Percentiles rank a stretch among this genome's conserved stretches.
Evolutionary conservation across 1,140 invertebrate species (phyloP).

Genomic region (Schlechtendalia chinensis): DNA sequence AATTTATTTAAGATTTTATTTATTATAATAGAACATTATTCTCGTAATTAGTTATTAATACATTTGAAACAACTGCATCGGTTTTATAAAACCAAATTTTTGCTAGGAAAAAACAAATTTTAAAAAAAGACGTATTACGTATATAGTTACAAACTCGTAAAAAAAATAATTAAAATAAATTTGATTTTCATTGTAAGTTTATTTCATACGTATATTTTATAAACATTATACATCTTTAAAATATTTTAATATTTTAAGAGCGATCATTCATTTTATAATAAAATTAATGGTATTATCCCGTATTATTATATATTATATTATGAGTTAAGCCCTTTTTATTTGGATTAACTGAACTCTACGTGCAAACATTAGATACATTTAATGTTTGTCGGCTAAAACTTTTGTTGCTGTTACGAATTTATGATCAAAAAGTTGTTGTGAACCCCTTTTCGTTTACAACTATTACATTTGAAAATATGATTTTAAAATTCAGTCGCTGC

Average conservation of each 20-base stretch:
- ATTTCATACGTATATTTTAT: neutral
- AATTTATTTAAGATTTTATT: too few relatives aligned
- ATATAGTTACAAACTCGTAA: too few relatives aligned
- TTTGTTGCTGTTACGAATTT: conserved; percentile 1
- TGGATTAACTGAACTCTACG: neutral
- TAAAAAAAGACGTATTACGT: too few relatives aligned
- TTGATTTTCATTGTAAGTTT: neutral
- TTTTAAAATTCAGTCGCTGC: conserved; percentile 11
- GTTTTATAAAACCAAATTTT: too few relatives aligned
- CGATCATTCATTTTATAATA: neutral
- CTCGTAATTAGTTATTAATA: too few relatives aligned
- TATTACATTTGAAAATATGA: conserved; percentile 18
- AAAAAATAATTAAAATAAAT: neutral
- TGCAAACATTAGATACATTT: neutral
- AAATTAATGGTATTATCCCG: too few relatives aligned
- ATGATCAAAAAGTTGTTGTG: conserved; percentile 31
- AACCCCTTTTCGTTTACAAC: conserved; percentile 15
- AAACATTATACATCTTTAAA: neutral
- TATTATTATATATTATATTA: too few relatives aligned
- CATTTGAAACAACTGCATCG: too few relatives aligned
- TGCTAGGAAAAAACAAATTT: too few relatives aligned
- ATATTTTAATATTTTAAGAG: neutral
- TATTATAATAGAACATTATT: too few relatives aligned
- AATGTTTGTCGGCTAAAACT: conserved; percentile 20
- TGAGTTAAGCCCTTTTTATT: neutral